Conservation (phyloP, 1,140 invertebrate genomes). For the Cataglyphis hispanica region DNA sequence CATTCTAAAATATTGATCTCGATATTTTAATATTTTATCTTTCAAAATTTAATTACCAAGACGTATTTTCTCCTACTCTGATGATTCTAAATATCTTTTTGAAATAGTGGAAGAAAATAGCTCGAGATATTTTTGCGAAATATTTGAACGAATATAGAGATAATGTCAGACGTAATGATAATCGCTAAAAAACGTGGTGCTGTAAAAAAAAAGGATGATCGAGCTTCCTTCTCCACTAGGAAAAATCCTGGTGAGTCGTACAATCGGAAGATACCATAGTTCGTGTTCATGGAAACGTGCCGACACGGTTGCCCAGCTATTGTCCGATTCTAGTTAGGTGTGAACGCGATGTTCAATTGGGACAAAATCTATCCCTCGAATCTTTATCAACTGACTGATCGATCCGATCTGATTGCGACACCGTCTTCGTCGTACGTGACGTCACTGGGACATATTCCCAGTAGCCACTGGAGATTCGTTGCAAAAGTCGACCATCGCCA, state of each 20-base stretch:
- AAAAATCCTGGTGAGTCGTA: constrained; percentile 44
- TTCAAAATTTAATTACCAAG: constrained; percentile 1
- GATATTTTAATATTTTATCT: not conserved
- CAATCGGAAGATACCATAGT: constrained; percentile 71
- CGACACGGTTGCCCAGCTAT: constrained; percentile 56
- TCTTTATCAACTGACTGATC: constrained; percentile 74
- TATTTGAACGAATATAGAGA: not conserved
- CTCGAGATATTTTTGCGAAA: not conserved
- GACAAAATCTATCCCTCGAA: constrained; percentile 62
- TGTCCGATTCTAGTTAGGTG: constrained; percentile 56
- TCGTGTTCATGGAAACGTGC: constrained; percentile 72
- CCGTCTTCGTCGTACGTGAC: constrained; percentile 75
- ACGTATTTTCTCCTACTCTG: not conserved
- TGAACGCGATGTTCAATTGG: constrained; percentile 17
- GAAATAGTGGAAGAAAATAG: not conserved
- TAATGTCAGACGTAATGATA: constrained; percentile 6
- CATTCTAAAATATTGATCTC: not conserved
- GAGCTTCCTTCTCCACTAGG: constrained; percentile 17
- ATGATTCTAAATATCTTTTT: constrained; percentile 14
- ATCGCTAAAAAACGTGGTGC: not conserved
- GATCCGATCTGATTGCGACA: constrained; percentile 73
- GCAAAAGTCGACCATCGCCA: constrained; percentile 44
- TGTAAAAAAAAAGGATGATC: not conserved
- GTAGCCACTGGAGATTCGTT: constrained; percentile 14
- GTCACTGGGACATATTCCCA: constrained; percentile 49